phyloP scores from a whole-genome alignment of 2,888 invertebrate genomes.

The Portevinia maculata region DNA sequence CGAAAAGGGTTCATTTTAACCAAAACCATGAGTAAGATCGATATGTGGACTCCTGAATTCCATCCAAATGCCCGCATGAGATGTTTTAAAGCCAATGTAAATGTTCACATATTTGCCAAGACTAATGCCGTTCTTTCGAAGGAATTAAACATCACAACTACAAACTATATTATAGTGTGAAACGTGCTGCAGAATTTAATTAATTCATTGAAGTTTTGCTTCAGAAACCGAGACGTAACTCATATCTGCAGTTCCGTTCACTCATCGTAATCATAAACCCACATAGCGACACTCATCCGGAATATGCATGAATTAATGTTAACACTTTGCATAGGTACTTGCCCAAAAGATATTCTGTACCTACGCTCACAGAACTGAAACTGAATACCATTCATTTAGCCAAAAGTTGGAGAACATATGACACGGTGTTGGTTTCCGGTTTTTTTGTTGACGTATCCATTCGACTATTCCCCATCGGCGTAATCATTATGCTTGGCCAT shows the following conservation, averaged over 20 bases:
- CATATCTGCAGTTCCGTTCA: background rate
- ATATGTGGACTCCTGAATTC: background rate
- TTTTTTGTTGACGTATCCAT: constrained; percentile 4
- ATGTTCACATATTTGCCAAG: constrained; percentile 40
- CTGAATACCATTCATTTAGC: constrained; percentile 15
- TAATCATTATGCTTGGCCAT: constrained; percentile 6
- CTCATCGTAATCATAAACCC: constrained; percentile 2
- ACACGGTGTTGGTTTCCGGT: constrained; percentile 4
- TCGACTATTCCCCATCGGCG: background rate
- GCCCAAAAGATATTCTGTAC: constrained; percentile 1
- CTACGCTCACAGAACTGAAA: constrained; percentile 29
- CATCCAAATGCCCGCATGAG: background rate
- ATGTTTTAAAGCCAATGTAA: constrained; percentile 28
- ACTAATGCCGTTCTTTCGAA: constrained; percentile 12
- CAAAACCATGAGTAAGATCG: constrained; percentile 24
- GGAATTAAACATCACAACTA: background rate
- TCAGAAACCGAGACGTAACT: background rate
- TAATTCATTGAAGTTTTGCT: constrained; percentile 55
- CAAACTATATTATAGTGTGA: constrained; percentile 19
- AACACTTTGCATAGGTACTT: constrained; percentile 19
- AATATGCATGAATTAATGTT: constrained; percentile 46
- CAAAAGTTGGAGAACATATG: constrained; percentile 20
- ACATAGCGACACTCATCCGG: background rate
- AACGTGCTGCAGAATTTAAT: constrained; percentile 54
- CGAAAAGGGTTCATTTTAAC: background rate